These are phyloP conservation scores for Batillaria attramentaria DNA, from an alignment of 1,140 invertebrate species.

Conservation along the genomic window DNA sequence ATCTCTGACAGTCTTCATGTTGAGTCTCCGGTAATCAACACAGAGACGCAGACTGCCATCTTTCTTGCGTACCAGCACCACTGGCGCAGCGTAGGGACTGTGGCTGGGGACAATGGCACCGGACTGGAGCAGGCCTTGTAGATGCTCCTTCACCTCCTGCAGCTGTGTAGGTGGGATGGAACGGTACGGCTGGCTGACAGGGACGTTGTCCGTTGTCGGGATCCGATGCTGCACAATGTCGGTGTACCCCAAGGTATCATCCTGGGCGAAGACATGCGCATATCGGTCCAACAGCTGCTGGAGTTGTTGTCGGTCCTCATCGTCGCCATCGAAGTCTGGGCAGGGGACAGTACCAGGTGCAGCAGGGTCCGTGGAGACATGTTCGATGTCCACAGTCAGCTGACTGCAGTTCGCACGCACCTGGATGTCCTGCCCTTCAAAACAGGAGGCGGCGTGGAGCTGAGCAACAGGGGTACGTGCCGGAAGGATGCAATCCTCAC, in stretches of 20 bases:
- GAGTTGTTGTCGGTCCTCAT: neutral
- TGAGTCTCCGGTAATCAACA: slow-evolving; percentile 46
- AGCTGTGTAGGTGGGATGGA: slow-evolving; percentile 7
- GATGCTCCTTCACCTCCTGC: slow-evolving; percentile 29
- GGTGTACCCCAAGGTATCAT: slow-evolving; percentile 28
- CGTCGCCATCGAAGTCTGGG: neutral
- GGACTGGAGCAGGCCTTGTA: slow-evolving; percentile 22
- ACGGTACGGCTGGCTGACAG: slow-evolving; percentile 21
- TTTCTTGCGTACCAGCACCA: slow-evolving; percentile 46
- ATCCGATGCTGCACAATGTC: slow-evolving; percentile 27
- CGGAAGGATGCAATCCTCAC: neutral
- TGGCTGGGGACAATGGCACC: slow-evolving; percentile 24
- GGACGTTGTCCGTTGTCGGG: slow-evolving; percentile 24
- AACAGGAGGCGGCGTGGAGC: neutral
- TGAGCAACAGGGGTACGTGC: neutral
- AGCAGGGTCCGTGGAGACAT: no score
- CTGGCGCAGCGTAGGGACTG: slow-evolving; percentile 36
- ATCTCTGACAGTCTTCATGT: slow-evolving; percentile 29
- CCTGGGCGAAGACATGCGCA: slow-evolving; percentile 21
- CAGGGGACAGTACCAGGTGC: neutral
- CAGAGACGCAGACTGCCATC: slow-evolving; percentile 36
- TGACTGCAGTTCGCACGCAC: no score
- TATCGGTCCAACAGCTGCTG: slow-evolving; percentile 13
- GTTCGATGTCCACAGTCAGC: no score
- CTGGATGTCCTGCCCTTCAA: no score